Evolutionary conservation across 2,113 vertebrate genomes (phyloP).

Genomic region (Xenopus laevis): DNA sequence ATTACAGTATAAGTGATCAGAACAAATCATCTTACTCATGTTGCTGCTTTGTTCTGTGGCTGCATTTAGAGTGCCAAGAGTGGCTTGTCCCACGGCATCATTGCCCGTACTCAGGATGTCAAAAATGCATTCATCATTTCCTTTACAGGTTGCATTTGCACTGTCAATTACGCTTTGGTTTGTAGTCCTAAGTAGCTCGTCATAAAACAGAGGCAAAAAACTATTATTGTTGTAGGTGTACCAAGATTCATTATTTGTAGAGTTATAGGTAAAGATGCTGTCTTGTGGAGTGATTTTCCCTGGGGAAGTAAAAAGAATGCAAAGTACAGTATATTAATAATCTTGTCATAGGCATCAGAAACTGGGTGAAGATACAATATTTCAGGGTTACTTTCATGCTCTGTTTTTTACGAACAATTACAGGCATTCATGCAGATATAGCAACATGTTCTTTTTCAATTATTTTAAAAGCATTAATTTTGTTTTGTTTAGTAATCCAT

Average conservation of each 20-base stretch:
- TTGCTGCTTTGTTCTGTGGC: conserved; percentile 26
- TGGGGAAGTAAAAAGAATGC: conserved; percentile 3
- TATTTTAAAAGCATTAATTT: too few species aligned
- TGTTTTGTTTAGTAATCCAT: too few species aligned
- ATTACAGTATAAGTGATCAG: too few species aligned
- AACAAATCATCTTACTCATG: conserved; percentile 31
- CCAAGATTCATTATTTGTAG: conserved; percentile 33
- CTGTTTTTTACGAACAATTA: too few species aligned
- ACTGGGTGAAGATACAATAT: too few species aligned
- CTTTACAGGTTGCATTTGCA: conserved; percentile 41
- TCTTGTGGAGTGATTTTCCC: conserved; percentile 34
- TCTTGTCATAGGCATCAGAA: too few species aligned
- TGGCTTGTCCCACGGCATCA: conserved; percentile 26
- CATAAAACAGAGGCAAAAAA: conserved; percentile 47
- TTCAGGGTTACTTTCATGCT: too few species aligned
- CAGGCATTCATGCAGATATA: too few species aligned
- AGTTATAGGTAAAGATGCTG: conserved; percentile 44
- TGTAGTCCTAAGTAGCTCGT: conserved; percentile 28
- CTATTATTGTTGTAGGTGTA: conserved; percentile 46
- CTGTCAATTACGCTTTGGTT: conserved; percentile 3
- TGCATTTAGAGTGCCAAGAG: conserved; percentile 6
- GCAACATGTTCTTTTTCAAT: too few species aligned
- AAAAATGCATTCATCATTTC: conserved; percentile 47
- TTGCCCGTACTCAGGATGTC: conserved; percentile 43
- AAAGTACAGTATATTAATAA: neutral